Conservation (phyloP, 2,797 vertebrate species). For the Sphaeramia orbicularis region DNA sequence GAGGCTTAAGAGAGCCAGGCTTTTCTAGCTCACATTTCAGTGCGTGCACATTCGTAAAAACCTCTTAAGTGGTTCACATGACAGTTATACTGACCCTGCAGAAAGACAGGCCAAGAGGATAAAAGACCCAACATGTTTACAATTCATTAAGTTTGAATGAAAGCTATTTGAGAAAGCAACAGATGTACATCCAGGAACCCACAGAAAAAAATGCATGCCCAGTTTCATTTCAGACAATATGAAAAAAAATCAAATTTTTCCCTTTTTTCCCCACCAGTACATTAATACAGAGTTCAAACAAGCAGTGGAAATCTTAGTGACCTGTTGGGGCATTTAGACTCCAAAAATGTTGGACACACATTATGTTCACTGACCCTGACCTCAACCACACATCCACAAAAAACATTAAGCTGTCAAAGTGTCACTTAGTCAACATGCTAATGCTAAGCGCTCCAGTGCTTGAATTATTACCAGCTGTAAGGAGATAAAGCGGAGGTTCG, state of each 20-base stretch:
- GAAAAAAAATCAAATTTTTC: too few relatives aligned
- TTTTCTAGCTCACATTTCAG: constrained; percentile 70
- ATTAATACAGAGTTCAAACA: constrained; percentile 24
- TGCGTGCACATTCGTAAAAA: constrained; percentile 39
- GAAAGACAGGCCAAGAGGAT: constrained; percentile 50
- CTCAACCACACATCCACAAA: constrained; percentile 56
- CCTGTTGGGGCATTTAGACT: constrained; percentile 30
- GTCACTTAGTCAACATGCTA: constrained; percentile 68
- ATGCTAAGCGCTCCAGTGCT: constrained; percentile 57
- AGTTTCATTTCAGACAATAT: constrained; percentile 22
- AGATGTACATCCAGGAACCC: constrained; percentile 23
- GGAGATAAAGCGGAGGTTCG: constrained; percentile 67
- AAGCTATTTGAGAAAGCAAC: constrained; percentile 46
- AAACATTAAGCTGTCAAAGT: constrained; percentile 74
- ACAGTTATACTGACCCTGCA: constrained; percentile 61
- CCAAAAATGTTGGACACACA: constrained; percentile 46
- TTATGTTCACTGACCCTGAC: constrained; percentile 66
- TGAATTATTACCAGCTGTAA: constrained; percentile 71
- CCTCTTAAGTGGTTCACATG: constrained; percentile 71
- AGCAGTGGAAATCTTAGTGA: constrained; percentile 26
- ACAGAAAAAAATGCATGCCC: constrained; percentile 5
- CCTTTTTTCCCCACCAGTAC: constrained; percentile 15
- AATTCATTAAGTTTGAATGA: constrained; percentile 61
- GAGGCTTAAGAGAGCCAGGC: constrained; percentile 35
- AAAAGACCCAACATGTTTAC: constrained; percentile 58